Evolutionary conservation across 2,888 invertebrate genomes (phyloP), one percentile per base, ranked within the genome.

Genomic region (Tachina lurida): DNA sequence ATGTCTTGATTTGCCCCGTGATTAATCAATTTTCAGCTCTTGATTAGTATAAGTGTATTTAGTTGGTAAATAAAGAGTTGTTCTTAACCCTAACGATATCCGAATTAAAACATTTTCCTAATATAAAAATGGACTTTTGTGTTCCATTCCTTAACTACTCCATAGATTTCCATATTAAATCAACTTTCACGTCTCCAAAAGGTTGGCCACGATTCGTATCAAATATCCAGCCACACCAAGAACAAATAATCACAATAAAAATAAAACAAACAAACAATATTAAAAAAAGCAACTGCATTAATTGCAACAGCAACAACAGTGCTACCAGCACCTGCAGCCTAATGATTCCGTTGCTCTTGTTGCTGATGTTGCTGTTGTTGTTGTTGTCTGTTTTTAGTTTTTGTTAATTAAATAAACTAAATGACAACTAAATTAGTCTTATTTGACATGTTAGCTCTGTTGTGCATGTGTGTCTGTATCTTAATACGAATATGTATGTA

Each of bases 351-450:
- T 10, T 56, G 43, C 45, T 17, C 39, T 39, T 67, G 47, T 43
- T 22, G 45, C 47, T 10, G 41, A n/a, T 31, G 19, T 43, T 77
- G 45, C 31, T 54, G 22, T 39, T 58, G 41, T 73, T 80, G 79
- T 68, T 83, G 56, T 75, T 79, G 65, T 49, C 49, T 47, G 54
- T 67, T 71, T 71, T 41, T 49, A 58, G 49, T 49, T 84, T 84
- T 85, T 86, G 43, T 81, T 84, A 88, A 88, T 87, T 87, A 89
- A 87, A 80, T 86, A 84, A 88, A 87, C 87, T 87, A 84, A 87
- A 87, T 82, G 87, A 87, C 87, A 88, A 88, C 89, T 88, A 90
- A 89, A 88, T 90, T 88, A 88, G 89, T 88, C 80, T 84, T 84
- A 87, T 87, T 88, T 89, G 89, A 90, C 89, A 89, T 88, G 88